Evolutionary conservation across 64 coral and sea anemone species (phyloP).

Genomic region (Platygyra sinensis): DNA sequence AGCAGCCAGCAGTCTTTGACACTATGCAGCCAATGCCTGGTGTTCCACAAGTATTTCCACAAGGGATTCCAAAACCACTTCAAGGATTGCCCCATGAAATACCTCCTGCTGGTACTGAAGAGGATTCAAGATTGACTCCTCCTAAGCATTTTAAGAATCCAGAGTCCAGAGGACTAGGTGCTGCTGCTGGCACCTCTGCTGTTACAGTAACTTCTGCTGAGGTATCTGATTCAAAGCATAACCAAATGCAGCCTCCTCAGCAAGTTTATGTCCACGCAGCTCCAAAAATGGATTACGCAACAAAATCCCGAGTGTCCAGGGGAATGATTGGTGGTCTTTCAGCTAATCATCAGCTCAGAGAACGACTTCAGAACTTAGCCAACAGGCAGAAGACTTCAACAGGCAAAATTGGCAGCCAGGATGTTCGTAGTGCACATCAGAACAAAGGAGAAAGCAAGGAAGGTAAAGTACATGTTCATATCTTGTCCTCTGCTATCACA

Average conservation of each 20-base stretch:
- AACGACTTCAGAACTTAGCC: constrained; percentile 32
- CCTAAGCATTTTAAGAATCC: too few species aligned
- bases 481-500: background rate
- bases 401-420: background rate
- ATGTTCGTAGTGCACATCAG: background rate
- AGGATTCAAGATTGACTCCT: background rate
- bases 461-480: background rate
- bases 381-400: constrained; percentile 30
- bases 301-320: constrained; percentile 13
- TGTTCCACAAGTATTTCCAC: background rate
- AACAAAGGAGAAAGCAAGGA: background rate
- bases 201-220: background rate
- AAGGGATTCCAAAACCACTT: background rate
- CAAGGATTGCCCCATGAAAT: background rate
- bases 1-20: background rate
- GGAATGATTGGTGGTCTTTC: background rate
- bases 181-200: background rate
- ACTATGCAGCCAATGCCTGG: background rate
- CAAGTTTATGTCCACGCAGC: background rate
- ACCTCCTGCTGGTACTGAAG: background rate
- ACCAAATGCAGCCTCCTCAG: background rate
- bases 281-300: background rate
- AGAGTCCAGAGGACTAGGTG: background rate
- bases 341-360: constrained; percentile 8
- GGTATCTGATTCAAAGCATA: background rate